Base-by-base conservation (phyloP, 2,888 invertebrate species). In the Heliothis peltigera region DNA sequence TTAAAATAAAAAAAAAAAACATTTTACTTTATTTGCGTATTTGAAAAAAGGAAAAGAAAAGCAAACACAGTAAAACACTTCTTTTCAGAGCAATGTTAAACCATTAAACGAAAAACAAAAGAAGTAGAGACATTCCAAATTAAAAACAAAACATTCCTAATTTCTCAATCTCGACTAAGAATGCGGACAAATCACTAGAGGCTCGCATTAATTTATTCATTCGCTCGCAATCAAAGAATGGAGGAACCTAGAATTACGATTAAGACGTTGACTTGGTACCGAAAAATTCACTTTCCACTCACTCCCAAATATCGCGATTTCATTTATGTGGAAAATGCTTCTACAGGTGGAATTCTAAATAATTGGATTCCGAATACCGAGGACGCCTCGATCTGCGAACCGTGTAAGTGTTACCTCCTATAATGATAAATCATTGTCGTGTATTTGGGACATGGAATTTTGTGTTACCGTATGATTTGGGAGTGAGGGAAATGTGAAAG, bases 311-410 rank as follows among this genome's bases (percentile, higher is more conserved):
- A 68, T 70, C 54, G 42, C 54, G 60, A 66, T 57, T 55, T 18
- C 39, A 53, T 43, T 54, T 39, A 66, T 43, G 61, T 44, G 18
- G 48, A 58, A 61, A 60, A 32, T 43, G 70, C 53, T 74, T 57
- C 57, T 78, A 78, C 79, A 75, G 76, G 81, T 75, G 66, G 71
- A 71, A 79, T 75, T 70, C 72, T 78, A 83, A 86, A 87, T 90
- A 90, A 91, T 91, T 90, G 90, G 87, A 90, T 91, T 84, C 81
- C 82, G 82, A 81, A 90, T 89, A 88, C 87, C 87, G 84, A 70
- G 81, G 83, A 84, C 81, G 70, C 67, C 70, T 49, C 44, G 61
- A 70, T 69, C 76, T 65, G 47, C 63, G 74, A 74, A 71, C 77
- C 81, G 77, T 69, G 61, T 75, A 79, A 79, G 72, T 70, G 77